Evolutionary conservation across 2,888 invertebrate genomes (phyloP).

Genomic region (Caradrina kadenii): DNA sequence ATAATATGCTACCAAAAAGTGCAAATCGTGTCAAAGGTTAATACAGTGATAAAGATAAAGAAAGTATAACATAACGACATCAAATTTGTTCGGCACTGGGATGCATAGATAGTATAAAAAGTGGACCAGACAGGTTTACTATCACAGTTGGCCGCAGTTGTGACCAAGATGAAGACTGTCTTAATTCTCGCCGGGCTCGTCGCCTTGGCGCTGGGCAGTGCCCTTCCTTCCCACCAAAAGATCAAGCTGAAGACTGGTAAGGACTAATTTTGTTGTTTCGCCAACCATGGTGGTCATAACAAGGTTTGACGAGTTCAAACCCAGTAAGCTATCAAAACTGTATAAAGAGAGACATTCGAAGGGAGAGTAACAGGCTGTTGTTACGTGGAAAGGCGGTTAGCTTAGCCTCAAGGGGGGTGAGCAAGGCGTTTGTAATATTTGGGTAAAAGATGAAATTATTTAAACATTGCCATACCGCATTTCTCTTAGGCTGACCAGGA

Average conservation of each 20-base stretch:
- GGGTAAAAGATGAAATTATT: not conserved
- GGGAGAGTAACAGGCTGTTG: too few species aligned
- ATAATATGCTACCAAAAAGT: slow-evolving; percentile 17
- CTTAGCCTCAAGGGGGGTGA: too few species aligned
- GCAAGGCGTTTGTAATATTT: not conserved
- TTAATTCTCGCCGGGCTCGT: slow-evolving; percentile 74
- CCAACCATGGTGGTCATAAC: not conserved
- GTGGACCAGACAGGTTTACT: not conserved
- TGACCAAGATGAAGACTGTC: slow-evolving; percentile 78
- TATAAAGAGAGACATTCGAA: too few species aligned
- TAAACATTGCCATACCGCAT: not conserved
- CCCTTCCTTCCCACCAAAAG: slow-evolving; percentile 58
- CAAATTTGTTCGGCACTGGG: not conserved
- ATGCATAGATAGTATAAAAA: slow-evolving; percentile 49
- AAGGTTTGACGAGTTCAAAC: not conserved
- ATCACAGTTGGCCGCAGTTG: slow-evolving; percentile 69
- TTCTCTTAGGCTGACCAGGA: not conserved
- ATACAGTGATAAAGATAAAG: slow-evolving; percentile 26
- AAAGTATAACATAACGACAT: slow-evolving; percentile 18
- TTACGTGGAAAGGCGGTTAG: too few species aligned
- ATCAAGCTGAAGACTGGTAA: slow-evolving; percentile 61
- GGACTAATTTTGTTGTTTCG: not conserved
- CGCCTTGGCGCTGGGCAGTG: slow-evolving; percentile 71
- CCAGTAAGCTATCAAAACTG: too few species aligned
- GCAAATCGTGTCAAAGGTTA: slow-evolving; percentile 32